Evolutionary conservation across 2,113 vertebrate genomes (phyloP).

Genomic region (Quiscalus mexicanus): DNA sequence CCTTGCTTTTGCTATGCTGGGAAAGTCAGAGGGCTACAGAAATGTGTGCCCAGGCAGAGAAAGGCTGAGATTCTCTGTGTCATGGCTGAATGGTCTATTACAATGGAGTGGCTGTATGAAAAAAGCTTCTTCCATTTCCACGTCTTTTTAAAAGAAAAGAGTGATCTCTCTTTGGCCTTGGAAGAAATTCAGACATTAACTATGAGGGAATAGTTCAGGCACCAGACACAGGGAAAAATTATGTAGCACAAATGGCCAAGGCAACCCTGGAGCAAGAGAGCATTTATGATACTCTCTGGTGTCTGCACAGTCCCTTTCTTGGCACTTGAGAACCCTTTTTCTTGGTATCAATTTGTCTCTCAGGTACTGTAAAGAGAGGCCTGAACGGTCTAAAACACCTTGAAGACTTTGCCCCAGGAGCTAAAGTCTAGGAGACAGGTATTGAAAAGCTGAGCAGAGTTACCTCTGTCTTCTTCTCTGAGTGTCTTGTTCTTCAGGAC

Average conservation of each 20-base stretch:
- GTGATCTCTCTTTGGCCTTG: neutral
- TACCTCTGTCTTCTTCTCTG: neutral
- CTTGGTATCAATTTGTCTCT: neutral
- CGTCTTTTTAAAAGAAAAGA: neutral
- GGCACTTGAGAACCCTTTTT: neutral
- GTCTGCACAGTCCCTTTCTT: neutral
- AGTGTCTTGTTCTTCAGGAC: neutral
- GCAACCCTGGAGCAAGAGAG: neutral
- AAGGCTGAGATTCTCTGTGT: neutral
- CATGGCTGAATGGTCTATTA: slow-evolving; percentile 19
- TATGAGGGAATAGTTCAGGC: neutral
- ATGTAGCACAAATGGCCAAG: neutral
- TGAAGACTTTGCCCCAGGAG: neutral
- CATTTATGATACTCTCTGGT: neutral
- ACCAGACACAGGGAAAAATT: neutral
- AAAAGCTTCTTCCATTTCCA: slow-evolving; percentile 37
- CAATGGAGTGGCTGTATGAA: slow-evolving; percentile 28
- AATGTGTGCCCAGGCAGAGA: neutral
- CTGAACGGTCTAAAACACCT: neutral
- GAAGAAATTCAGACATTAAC: slow-evolving; percentile 18
- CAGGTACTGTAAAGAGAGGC: neutral
- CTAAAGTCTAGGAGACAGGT: neutral
- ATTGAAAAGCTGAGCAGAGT: neutral
- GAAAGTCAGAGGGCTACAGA: neutral
- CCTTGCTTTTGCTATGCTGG: neutral